A percentile compares a stretch with the other conserved stretches of the same genome.
Evolutionary conservation across 2,888 invertebrate genomes (phyloP).

Genomic region (Petrolisthes cinctipes): DNA sequence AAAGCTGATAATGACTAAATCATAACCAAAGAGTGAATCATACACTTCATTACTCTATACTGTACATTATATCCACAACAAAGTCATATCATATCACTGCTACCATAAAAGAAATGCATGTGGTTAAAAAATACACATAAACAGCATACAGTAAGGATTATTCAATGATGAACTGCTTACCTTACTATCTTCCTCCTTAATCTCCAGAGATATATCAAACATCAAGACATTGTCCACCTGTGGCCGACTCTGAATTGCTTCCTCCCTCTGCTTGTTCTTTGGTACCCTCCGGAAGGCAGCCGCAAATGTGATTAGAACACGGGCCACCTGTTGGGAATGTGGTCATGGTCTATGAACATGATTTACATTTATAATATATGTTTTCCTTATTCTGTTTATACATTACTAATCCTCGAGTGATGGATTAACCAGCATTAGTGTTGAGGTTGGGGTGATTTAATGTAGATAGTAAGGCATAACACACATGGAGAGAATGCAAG

Average conservation of each 20-base stretch:
- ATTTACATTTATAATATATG: too few species aligned
- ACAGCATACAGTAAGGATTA: constrained; percentile 23
- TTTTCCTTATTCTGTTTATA: too few species aligned
- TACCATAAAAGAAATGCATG: constrained; percentile 17
- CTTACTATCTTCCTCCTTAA: constrained; percentile 92
- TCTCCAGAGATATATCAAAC: constrained; percentile 91
- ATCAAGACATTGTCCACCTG: constrained; percentile 76
- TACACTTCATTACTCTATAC: too few species aligned
- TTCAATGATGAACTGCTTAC: constrained; percentile 70
- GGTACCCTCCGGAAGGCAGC: constrained; percentile 93
- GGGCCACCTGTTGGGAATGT: constrained; percentile 71
- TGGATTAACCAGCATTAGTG: too few species aligned
- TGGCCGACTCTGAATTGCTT: constrained; percentile 8
- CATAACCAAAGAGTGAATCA: too few species aligned
- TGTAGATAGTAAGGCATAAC: too few species aligned
- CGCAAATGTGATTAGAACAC: constrained; percentile 82
- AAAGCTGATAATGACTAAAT: too few species aligned
- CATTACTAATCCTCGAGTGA: too few species aligned
- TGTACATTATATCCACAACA: background rate
- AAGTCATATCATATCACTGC: background rate
- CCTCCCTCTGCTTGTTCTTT: constrained; percentile 67
- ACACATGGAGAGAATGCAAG: too few species aligned
- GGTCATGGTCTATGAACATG: too few species aligned
- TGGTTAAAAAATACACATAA: background rate
- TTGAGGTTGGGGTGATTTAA: too few species aligned